Conservation (phyloP, 2,797 vertebrate species). For the Microhierax caerulescens region DNA sequence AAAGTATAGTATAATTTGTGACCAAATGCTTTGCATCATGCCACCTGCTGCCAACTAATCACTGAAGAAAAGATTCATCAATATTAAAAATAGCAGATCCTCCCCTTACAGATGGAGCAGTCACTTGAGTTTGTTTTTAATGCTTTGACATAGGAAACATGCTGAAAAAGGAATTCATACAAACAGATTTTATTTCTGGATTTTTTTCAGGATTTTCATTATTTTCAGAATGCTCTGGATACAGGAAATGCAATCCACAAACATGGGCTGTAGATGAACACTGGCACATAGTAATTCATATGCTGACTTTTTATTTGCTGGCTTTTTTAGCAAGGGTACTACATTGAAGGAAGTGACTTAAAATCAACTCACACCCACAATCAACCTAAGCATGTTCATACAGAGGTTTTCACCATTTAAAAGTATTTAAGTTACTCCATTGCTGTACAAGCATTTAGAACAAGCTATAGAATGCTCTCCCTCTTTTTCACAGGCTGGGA, state of each 20-base stretch:
- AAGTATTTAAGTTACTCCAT: neutral
- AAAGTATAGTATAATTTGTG: neutral
- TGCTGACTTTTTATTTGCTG: neutral
- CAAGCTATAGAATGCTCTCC: neutral
- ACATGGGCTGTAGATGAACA: neutral
- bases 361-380: neutral
- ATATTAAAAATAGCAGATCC: neutral
- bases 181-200: neutral
- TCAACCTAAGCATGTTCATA: neutral
- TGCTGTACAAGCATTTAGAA: neutral
- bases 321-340: neutral
- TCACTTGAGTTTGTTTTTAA: neutral
- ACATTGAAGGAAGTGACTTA: neutral
- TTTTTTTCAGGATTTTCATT: neutral
- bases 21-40: neutral
- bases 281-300: neutral
- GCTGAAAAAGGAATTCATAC: neutral
- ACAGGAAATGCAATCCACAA: neutral
- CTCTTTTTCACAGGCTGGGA: neutral
- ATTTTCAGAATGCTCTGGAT: neutral
- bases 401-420: neutral
- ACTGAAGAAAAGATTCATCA: neutral
- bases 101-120: neutral
- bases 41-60: neutral
- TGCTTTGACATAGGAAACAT: neutral